Evolutionary conservation across 2,797 vertebrate genomes (phyloP).

Genomic region (Thunnus albacares): DNA sequence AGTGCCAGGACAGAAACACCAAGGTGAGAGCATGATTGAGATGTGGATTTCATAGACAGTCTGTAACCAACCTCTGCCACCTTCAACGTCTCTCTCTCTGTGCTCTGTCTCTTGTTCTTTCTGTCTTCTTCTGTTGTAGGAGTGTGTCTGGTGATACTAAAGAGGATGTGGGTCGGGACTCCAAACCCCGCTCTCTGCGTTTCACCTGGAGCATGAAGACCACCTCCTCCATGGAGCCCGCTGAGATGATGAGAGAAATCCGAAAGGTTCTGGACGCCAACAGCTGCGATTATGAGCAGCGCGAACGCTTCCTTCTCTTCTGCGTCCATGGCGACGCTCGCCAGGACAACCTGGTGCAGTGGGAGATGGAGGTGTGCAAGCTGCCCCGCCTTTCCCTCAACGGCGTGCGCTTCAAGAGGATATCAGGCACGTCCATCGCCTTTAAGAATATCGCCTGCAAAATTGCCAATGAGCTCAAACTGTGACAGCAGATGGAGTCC

Average conservation of each 20-base stretch:
- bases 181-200: constrained; percentile 92
- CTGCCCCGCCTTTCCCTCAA: constrained; percentile 96
- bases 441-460: constrained; percentile 99
- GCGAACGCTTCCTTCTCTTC: constrained; percentile 97
- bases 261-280: constrained; percentile 97
- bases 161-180: constrained; percentile 92
- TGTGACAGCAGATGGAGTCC: constrained; percentile 86
- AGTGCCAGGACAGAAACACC: constrained; percentile 94
- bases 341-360: constrained; percentile 96
- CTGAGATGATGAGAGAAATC: constrained; percentile 98
- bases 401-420: constrained; percentile 98
- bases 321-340: constrained; percentile 96
- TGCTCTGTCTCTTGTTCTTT: not conserved
- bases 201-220: constrained; percentile 99
- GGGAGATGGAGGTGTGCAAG: constrained; percentile 99
- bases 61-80: constrained; percentile 10
- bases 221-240: constrained; percentile 97
- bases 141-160: constrained; percentile 91
- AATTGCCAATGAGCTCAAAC: constrained; percentile 98
- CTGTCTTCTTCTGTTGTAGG: constrained; percentile 81
- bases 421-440: constrained; percentile 98
- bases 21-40: constrained; percentile 89
- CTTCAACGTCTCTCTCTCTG: constrained; percentile 20
- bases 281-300: constrained; percentile 98
- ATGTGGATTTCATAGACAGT: not conserved